phyloP scores from a whole-genome alignment of 2,797 vertebrate species.

The Coregonus sp. region DNA sequence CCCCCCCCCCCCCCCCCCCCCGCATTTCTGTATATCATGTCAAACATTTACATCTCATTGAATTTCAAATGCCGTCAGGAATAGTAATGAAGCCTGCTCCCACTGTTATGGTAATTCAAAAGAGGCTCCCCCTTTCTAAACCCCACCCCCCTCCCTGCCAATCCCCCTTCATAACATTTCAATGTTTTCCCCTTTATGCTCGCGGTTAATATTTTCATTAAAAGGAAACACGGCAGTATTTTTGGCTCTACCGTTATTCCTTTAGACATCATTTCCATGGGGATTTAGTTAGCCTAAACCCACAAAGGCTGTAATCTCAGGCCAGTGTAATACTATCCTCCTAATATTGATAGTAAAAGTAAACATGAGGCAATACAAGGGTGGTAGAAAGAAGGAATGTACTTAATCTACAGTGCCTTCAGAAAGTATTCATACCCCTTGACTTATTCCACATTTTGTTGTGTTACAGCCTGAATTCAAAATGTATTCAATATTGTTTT shows the following conservation, averaged over 20 bases:
- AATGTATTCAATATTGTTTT: too few relatives aligned
- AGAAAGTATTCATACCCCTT: too few relatives aligned
- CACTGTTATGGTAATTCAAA: conserved; percentile 82
- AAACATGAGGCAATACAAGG: background rate
- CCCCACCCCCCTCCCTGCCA: conserved; percentile 39
- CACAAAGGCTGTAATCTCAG: background rate
- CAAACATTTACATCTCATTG: conserved; percentile 86
- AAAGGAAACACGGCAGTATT: background rate
- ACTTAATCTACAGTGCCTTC: too few relatives aligned
- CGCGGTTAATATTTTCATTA: conserved; percentile 11
- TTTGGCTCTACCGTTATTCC: background rate
- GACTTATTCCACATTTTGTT: too few relatives aligned
- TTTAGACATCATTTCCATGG: conserved; percentile 24
- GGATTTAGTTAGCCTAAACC: conserved; percentile 3
- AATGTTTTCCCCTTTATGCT: conserved; percentile 48
- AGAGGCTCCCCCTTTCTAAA: conserved; percentile 45
- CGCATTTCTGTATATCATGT: conserved; percentile 79
- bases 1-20: conserved; percentile 22
- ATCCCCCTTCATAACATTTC: conserved; percentile 51
- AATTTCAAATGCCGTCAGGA: conserved; percentile 83
- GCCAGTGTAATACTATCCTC: background rate
- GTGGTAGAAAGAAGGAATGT: too few relatives aligned
- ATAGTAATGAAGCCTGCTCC: conserved; percentile 82
- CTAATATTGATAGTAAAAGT: background rate
- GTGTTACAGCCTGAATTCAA: too few relatives aligned